These are phyloP conservation scores for Brachypalpus laphriformis DNA, from an alignment of 2,888 invertebrate species.

Conservation along the genomic window DNA sequence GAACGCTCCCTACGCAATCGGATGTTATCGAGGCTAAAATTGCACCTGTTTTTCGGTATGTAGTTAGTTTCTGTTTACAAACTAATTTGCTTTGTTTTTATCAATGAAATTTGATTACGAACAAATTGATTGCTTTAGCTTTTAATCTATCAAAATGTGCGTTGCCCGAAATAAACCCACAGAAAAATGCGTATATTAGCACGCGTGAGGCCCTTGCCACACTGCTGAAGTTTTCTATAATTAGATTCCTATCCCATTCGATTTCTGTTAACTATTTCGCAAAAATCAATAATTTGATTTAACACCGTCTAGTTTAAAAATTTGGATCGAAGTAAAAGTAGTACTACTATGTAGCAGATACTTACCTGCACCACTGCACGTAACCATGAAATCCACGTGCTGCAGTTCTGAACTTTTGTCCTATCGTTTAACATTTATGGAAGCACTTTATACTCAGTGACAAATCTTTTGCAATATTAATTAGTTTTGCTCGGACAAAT, in stretches of 20 bases:
- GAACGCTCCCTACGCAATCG: not conserved
- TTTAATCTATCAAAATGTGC: constrained; percentile 5
- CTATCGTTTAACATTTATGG: not conserved
- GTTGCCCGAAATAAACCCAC: not conserved
- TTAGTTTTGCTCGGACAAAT: not conserved
- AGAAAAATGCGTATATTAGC: not conserved
- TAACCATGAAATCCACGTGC: not conserved
- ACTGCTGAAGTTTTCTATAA: not conserved
- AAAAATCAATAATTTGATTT: too few relatives aligned
- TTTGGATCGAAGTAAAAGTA: too few relatives aligned
- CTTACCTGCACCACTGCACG: constrained; percentile 25
- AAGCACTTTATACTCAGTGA: not conserved
- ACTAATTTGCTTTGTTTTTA: constrained; percentile 13
- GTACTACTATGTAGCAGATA: too few relatives aligned
- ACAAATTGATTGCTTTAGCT: not conserved
- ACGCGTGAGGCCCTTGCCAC: not conserved
- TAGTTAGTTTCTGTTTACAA: constrained; percentile 18
- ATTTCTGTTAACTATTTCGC: not conserved
- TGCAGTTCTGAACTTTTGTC: constrained; percentile 18
- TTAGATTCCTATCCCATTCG: not conserved
- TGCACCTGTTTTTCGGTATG: not conserved
- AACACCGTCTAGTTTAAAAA: too few relatives aligned
- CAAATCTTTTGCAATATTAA: not conserved
- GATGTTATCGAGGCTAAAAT: not conserved
- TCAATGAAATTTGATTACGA: constrained; percentile 14